Evolutionary conservation across 2,888 invertebrate species (phyloP), one percentile per base, ranked within the genome.

Genomic region (Spodoptera picta): DNA sequence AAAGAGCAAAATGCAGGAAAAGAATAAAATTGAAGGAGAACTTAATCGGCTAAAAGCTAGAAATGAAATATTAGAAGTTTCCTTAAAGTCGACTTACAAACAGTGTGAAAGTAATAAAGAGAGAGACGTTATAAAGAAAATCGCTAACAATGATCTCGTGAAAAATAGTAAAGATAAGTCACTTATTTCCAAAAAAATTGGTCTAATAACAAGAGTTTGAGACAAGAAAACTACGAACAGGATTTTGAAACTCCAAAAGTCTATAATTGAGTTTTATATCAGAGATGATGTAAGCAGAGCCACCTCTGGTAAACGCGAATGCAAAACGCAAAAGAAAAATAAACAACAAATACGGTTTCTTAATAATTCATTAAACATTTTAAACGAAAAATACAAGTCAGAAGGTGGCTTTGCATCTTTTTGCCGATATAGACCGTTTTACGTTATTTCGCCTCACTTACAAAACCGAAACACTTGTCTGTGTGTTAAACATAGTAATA

Each of bases 301-400:
- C 27, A 65, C 65, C n/a, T 51, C 65, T 11, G 60, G 60, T 42
- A 65, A 65, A 60, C 51, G 52, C 0, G 60, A 65, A 48, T 60
- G 52, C 44, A 60, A 55, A 56, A 62, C 62, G 1, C 5, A 14
- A 4, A 51, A 57, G 11, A 56, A 62, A 41, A 52, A 56, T 10
- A 62, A 56, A 52, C 36, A 56, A 12, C 65, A 65, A 65, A 65
- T 65, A 51, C 14, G 65, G 19, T 63, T 44, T 14, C 58, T 63
- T 49, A 60, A 54, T 60, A 48, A 53, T 47, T 60, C 60, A 42
- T 53, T 60, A 53, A 24, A 42, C 47, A 42, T 52, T 45, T 43
- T 60, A 48, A 47, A 56, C 27, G 3, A 53, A 52, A 63, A 46
- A n/a, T 63, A 59, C 24, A 52, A 52, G 11, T 49, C 49, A 27